A percentile compares a stretch with the other conserved stretches of the same genome.
Evolutionary conservation across 2,888 invertebrate species (phyloP).

Genomic region (Theretra japonica): DNA sequence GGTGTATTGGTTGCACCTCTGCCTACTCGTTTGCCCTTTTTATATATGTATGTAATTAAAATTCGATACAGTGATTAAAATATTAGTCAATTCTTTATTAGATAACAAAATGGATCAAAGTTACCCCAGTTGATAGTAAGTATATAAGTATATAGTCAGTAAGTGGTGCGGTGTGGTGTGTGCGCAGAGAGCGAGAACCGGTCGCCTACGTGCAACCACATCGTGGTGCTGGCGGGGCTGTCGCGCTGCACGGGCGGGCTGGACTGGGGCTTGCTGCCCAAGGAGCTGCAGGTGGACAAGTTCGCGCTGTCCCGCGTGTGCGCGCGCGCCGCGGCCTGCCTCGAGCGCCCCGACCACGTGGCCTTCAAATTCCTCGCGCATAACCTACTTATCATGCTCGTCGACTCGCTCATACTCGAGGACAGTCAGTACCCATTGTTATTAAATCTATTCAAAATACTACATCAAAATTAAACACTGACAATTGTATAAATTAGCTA

Average conservation of each 20-base stretch:
- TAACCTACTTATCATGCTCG: slow-evolving; percentile 46
- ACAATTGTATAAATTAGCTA: too few relatives aligned
- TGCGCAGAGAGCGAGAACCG: slow-evolving; percentile 30
- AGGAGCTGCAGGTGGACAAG: slow-evolving; percentile 31
- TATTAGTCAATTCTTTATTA: too few relatives aligned
- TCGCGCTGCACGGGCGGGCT: slow-evolving; percentile 32
- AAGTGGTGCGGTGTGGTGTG: too few relatives aligned
- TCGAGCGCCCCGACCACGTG: slow-evolving; percentile 43
- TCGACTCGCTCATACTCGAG: slow-evolving; percentile 51
- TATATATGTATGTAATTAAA: too few relatives aligned
- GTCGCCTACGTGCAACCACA: slow-evolving; percentile 36
- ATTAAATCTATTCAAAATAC: background rate
- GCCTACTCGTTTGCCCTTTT: too few relatives aligned
- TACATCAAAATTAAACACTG: too few relatives aligned
- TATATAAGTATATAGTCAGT: too few relatives aligned
- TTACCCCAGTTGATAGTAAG: too few relatives aligned
- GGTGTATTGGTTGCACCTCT: too few relatives aligned
- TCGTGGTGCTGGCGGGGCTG: slow-evolving; percentile 37
- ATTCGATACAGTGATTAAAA: too few relatives aligned
- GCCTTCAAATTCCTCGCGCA: slow-evolving; percentile 55
- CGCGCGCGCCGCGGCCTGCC: slow-evolving; percentile 35
- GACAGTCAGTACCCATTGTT: slow-evolving; percentile 52
- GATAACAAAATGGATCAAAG: too few relatives aligned
- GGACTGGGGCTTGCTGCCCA: slow-evolving; percentile 35
- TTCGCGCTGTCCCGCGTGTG: slow-evolving; percentile 33